Percentiles rank a stretch among this genome's conserved stretches.
Evolutionary conservation across 2,888 invertebrate species (phyloP).

Genomic region (Ashinkailepas kermadecensis): DNA sequence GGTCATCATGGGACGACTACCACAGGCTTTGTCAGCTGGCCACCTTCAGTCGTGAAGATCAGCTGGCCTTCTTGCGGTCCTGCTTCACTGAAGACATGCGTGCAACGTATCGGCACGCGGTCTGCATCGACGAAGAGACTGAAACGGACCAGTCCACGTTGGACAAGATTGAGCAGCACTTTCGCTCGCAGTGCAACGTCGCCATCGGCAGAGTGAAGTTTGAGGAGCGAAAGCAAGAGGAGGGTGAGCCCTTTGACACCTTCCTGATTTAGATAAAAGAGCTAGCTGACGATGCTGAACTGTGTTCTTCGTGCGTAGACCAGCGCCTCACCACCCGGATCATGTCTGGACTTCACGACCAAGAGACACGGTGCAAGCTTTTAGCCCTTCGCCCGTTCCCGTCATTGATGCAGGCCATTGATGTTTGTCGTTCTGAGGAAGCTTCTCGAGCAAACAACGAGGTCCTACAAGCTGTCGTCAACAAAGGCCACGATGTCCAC

Average conservation of each 20-base stretch:
- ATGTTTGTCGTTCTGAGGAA: background rate
- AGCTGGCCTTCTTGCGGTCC: too few relatives aligned
- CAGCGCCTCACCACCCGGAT: background rate
- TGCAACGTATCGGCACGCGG: too few relatives aligned
- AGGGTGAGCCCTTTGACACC: background rate
- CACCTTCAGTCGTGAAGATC: background rate
- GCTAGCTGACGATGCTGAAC: conserved; percentile 1
- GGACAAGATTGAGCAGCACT: too few relatives aligned
- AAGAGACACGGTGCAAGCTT: background rate
- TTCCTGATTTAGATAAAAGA: background rate
- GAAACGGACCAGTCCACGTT: too few relatives aligned
- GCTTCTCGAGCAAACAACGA: background rate
- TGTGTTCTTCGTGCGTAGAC: background rate
- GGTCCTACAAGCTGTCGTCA: background rate
- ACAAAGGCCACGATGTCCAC: background rate
- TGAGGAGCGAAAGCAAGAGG: background rate
- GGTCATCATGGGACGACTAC: background rate
- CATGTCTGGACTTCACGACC: background rate
- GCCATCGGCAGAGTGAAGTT: too few relatives aligned
- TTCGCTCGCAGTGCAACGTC: too few relatives aligned
- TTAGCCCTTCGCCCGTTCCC: background rate
- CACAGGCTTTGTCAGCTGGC: background rate
- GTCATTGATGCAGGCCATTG: background rate
- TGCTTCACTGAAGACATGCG: too few relatives aligned
- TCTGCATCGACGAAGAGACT: too few relatives aligned